These are phyloP conservation scores for Panulirus ornatus DNA, from an alignment of 1,140 invertebrate genomes.

Conservation along the genomic window DNA sequence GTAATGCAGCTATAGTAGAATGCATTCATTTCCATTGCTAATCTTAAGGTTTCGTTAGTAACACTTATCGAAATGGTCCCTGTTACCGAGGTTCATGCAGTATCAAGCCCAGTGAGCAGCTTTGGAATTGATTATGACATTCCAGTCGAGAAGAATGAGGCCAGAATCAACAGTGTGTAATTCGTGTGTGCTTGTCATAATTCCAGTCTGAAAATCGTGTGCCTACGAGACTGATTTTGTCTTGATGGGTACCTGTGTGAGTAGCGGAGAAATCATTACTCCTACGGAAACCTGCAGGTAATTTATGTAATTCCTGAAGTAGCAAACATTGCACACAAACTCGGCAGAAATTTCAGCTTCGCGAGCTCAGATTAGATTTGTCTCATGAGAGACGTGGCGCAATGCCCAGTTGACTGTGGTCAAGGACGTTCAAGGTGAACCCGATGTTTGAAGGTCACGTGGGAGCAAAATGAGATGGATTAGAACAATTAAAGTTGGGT, in stretches of 20 bases:
- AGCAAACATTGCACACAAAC: not conserved
- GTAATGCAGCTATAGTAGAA: too few species aligned
- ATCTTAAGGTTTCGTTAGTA: too few species aligned
- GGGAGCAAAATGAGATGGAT: too few species aligned
- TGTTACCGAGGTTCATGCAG: not conserved
- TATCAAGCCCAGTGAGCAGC: not conserved
- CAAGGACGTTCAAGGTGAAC: conserved; percentile 23
- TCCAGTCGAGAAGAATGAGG: too few species aligned
- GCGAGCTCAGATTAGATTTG: not conserved
- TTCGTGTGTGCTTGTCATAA: too few species aligned
- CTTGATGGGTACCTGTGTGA: conserved; percentile 18
- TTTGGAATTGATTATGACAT: too few species aligned
- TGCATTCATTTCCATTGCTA: too few species aligned
- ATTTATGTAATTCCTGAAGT: not conserved
- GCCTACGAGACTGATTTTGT: not conserved
- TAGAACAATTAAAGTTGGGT: too few species aligned
- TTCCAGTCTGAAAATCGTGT: not conserved
- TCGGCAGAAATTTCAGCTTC: not conserved
- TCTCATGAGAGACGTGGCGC: not conserved
- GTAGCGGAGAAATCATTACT: not conserved
- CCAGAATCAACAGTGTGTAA: too few species aligned
- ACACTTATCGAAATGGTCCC: not conserved
- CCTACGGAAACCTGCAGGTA: not conserved
- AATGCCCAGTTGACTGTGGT: not conserved
- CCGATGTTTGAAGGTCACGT: not conserved